Evolutionary conservation across 2,797 vertebrate species (phyloP).

Genomic region (Muscicapa comitata): DNA sequence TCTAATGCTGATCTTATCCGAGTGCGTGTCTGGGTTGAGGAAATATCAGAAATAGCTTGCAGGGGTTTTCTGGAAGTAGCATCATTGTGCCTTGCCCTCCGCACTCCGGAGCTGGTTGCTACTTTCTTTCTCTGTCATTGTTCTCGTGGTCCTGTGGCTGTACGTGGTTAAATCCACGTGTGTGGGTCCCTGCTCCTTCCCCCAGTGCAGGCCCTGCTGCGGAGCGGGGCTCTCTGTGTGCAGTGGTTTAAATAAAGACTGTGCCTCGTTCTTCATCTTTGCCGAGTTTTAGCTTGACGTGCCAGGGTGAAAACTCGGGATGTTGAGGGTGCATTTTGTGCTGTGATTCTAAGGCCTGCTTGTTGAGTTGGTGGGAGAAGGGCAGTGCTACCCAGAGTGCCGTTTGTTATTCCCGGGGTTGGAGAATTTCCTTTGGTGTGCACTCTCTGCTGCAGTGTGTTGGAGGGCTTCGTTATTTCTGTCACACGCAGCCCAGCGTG

Average conservation of each 20-base stretch:
- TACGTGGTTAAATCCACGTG: background rate
- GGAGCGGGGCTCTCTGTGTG: background rate
- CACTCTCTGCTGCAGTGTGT: background rate
- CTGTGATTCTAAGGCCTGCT: background rate
- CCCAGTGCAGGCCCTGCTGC: background rate
- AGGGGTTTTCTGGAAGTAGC: background rate
- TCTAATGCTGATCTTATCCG: background rate
- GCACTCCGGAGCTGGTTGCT: background rate
- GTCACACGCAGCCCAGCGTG: background rate
- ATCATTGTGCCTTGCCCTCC: background rate
- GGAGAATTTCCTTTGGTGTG: background rate
- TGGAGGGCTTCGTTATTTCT: background rate
- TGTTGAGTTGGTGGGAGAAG: background rate
- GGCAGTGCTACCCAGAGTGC: background rate
- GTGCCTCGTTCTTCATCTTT: background rate
- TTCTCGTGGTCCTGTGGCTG: background rate
- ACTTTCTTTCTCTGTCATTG: slow-evolving; percentile 9
- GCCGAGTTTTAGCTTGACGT: background rate
- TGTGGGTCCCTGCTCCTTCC: background rate
- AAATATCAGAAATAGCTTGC: background rate
- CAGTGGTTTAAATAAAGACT: background rate
- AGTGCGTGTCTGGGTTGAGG: background rate
- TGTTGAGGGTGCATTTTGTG: background rate
- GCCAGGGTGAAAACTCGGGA: background rate
- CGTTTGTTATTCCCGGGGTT: background rate